Base-by-base conservation (phyloP, 1,140 invertebrate species). In the Sweltsa coloradensis region DNA sequence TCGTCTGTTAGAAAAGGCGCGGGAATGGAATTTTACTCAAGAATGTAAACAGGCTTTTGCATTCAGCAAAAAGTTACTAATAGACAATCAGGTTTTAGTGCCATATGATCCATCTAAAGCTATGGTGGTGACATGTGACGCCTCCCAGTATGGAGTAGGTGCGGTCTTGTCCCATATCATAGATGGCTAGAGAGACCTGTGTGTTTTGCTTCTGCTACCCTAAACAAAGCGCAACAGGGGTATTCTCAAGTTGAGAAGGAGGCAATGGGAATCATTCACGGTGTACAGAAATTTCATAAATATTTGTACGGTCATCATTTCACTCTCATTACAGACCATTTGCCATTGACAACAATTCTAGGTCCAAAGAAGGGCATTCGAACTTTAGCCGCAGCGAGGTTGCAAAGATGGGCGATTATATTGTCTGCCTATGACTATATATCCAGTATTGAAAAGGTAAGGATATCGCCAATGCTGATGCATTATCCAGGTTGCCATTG, bases 161-260 rank as follows among this genome's bases (percentile, higher is more conserved):
- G 60, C 53, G 0, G 53, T 66, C 14, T 50, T 64, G 5, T 55
- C 57, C 7, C 60, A 62, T n/a, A 22, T 44, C 18, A 24, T 14
- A 4, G 31, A 34, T 26, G 54, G 47, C 9, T n/a, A n/a, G 56
- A 63, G 43, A 41, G 44, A 29, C 59, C 59, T 5, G 55, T 70
- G 37, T 54, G 53, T 13, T 63, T 53, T 55, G 58, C 54, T 16
- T 67, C 65, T 7, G 37, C 56, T 31, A 53, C 55, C 1, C 46
- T 71, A 23, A 53, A 46, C 23, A 7, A 27, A 6, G 53, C 68
- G 11, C 63, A 71, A 47, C 49, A 52, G 49, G 70, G 66, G 49
- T 72, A 75, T 47, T 47, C 60, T 14, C 64, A 66, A 46, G 62
- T 71, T 18, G 64, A 75, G 43, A 69, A 66, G 50, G 71, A 76